Percentiles rank a stretch among this genome's conserved stretches.
Conservation (phyloP, 2,797 vertebrate genomes). For the Crossoptilon crossoptilon region DNA sequence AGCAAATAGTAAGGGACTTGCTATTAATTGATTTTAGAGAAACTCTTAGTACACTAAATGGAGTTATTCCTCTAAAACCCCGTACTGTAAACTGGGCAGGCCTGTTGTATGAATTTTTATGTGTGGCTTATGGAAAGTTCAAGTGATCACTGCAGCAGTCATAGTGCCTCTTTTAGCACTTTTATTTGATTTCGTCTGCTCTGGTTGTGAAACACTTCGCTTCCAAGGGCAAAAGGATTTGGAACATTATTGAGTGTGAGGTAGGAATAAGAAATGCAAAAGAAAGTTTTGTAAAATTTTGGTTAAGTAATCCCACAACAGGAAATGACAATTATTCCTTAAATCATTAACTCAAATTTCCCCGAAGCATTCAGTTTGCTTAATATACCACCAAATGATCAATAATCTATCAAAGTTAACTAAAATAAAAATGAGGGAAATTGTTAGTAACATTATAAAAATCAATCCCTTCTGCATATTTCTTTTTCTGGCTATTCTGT, state of each 20-base stretch:
- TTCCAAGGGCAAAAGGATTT: background rate
- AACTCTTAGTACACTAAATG: background rate
- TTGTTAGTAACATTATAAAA: background rate
- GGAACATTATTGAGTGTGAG: background rate
- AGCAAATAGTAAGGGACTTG: background rate
- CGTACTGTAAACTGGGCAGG: background rate
- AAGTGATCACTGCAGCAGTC: background rate
- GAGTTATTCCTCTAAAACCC: background rate
- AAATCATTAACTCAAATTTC: background rate
- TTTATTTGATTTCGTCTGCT: background rate
- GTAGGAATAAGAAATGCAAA: background rate
- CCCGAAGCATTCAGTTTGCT: background rate
- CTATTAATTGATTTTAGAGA: background rate
- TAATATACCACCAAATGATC: background rate
- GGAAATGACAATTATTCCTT: background rate
- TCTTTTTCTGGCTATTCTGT: background rate
- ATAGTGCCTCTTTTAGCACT: background rate
- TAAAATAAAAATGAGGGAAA: background rate
- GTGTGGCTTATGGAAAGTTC: background rate
- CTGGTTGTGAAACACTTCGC: background rate
- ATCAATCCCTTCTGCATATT: background rate
- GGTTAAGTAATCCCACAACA: background rate
- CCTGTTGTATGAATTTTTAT: background rate
- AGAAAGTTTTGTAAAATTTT: background rate
- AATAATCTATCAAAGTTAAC: background rate